Evolutionary conservation across 2,797 vertebrate genomes (phyloP), one percentile per base, ranked within the genome.

Genomic region (Antennarius maculatus): DNA sequence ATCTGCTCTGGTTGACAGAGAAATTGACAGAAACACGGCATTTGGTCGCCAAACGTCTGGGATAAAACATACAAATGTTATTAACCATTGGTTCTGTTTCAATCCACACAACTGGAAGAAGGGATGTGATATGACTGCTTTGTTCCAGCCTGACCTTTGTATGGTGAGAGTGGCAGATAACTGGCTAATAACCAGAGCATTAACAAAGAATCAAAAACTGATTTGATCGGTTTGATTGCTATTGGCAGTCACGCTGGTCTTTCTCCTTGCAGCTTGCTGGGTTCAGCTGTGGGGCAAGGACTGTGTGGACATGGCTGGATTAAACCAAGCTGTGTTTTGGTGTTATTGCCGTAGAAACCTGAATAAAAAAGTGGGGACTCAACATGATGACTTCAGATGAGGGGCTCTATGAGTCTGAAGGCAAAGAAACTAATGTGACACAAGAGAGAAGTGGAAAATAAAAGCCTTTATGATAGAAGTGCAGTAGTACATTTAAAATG

Each of bases 311-410:
- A 77, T 37, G 76, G 57, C 53, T 49, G 50, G 60, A 86, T 90
- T 87, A 83, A 77, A 83, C 64, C 90, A 88, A 89, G 85, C 83
- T 90, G 88, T 90, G 83, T 88, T 89, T 80, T 75, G 76, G 60
- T 77, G 53, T 66, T 79, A 72, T 86, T 82, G 53, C 79, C 75
- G 10, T 88, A 79, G 87, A 84, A 89, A 90, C 84, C 48, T 12
- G 45, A 45, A 47, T 17, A 39, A 53, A 70, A 67, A 72, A 52
- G 14, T 9, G 7, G 37, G 54, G 64, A 62, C 67, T 81, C 48
- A 59, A 61, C 62, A 53, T 66, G 62, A 61, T 78, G 79, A 81
- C 54, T 60, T 79, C 63, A 78, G 66, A 69, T 56, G 76, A 47
- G 16, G 14, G 23, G 52, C 17, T 0, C 43, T n/a, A 46, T 65